Evolutionary conservation across 2,888 invertebrate genomes (phyloP).

Genomic region (Coelopa pilipes): DNA sequence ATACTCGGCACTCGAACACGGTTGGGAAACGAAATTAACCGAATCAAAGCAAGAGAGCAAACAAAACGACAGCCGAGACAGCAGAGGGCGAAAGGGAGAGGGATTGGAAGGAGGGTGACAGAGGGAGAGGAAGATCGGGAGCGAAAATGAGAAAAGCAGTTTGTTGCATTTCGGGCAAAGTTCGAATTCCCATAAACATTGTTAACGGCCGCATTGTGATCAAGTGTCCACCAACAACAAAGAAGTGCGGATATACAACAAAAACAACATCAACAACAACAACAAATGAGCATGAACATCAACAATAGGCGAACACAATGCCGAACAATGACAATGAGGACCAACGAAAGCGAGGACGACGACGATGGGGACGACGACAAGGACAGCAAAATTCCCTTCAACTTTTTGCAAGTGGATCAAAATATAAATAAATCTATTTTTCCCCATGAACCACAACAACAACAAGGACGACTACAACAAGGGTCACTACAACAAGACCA

Average conservation of each 20-base stretch:
- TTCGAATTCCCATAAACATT: constrained; percentile 15
- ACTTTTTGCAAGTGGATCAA: constrained; percentile 28
- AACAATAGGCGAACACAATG: not conserved
- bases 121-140: not conserved
- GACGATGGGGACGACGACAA: too few relatives aligned
- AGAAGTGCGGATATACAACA: not conserved
- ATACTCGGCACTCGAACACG: not conserved
- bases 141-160: not conserved
- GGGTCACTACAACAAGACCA: too few relatives aligned
- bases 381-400: constrained; percentile 5
- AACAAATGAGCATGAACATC: not conserved
- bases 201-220: constrained; percentile 25
- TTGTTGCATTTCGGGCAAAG: constrained; percentile 1
- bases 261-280: not conserved
- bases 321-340: not conserved
- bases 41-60: not conserved
- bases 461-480: constrained; percentile 4
- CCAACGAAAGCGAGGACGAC: too few relatives aligned
- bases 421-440: constrained; percentile 33
- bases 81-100: not conserved
- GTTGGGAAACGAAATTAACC: too few relatives aligned
- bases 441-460: constrained; percentile 3
- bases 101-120: not conserved
- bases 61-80: not conserved
- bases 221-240: constrained; percentile 7